Conservation (phyloP, 2,888 invertebrate genomes). For the Eupithecia tripunctaria region DNA sequence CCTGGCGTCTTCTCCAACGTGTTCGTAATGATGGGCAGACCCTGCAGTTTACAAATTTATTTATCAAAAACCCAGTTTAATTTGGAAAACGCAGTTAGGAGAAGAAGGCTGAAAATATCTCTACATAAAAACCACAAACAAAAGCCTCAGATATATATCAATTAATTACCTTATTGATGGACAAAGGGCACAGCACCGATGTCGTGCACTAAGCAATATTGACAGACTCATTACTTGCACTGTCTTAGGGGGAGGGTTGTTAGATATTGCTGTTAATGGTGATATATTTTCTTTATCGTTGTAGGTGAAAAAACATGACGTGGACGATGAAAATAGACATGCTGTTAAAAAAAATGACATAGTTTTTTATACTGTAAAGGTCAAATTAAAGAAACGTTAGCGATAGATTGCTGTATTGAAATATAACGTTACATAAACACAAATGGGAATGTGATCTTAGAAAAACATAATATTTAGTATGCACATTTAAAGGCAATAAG, state of each 20-base stretch:
- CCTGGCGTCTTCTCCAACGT: too few species aligned
- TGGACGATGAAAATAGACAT: background rate
- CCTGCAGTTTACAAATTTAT: too few species aligned
- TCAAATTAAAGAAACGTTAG: background rate
- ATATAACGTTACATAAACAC: background rate
- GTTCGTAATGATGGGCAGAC: too few species aligned
- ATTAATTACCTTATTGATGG: conserved; percentile 37
- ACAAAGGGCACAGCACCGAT: conserved; percentile 39
- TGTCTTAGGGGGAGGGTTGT: conserved; percentile 56
- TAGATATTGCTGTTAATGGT: conserved; percentile 30
- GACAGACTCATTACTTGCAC: conserved; percentile 65
- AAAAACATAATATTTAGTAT: background rate
- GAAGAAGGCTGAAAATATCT: background rate
- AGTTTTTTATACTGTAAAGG: background rate
- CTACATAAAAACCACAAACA: conserved; percentile 24
- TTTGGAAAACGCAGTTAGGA: background rate
- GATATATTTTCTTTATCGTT: conserved; percentile 21
- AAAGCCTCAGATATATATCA: conserved; percentile 30
- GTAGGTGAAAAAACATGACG: conserved; percentile 11
- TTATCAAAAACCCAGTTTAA: background rate
- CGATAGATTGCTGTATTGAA: background rate
- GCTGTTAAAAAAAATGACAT: background rate
- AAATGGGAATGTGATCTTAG: background rate
- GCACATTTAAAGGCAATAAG: background rate
- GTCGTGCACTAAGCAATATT: conserved; percentile 69